These are phyloP conservation scores for Xestoiulus laeticollis DNA, from an alignment of 2,888 invertebrate genomes.

Conservation along the genomic window DNA sequence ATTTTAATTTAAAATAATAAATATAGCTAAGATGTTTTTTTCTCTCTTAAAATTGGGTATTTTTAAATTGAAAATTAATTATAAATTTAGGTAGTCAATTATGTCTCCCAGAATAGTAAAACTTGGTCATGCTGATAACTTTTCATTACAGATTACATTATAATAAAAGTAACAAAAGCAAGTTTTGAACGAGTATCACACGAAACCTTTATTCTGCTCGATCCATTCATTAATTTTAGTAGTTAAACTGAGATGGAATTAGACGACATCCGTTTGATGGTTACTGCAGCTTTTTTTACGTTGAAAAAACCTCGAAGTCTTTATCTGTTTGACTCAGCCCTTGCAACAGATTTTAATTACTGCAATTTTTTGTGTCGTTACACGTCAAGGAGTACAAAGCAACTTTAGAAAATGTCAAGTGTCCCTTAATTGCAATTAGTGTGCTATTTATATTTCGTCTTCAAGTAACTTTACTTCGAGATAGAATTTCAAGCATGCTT, in stretches of 20 bases:
- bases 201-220: background rate
- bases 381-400: background rate
- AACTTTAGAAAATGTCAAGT: background rate
- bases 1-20: too few species aligned
- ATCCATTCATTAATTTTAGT: conserved; percentile 13
- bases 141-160: background rate
- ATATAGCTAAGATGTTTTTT: too few species aligned
- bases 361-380: background rate
- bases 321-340: conserved; percentile 2
- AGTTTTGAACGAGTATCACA: background rate
- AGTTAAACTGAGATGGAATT: background rate
- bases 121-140: too few species aligned
- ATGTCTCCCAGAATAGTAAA: background rate
- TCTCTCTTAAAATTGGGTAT: too few species aligned
- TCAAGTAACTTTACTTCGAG: background rate
- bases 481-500: background rate
- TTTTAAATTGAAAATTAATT: too few species aligned
- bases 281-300: background rate
- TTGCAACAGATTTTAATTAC: background rate
- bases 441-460: background rate
- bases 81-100: too few species aligned
- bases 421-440: background rate
- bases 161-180: background rate
- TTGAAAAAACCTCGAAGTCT: background rate
- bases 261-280: background rate